Conservation (phyloP, 2,888 invertebrate species). For the Lamellibrachia columna region DNA sequence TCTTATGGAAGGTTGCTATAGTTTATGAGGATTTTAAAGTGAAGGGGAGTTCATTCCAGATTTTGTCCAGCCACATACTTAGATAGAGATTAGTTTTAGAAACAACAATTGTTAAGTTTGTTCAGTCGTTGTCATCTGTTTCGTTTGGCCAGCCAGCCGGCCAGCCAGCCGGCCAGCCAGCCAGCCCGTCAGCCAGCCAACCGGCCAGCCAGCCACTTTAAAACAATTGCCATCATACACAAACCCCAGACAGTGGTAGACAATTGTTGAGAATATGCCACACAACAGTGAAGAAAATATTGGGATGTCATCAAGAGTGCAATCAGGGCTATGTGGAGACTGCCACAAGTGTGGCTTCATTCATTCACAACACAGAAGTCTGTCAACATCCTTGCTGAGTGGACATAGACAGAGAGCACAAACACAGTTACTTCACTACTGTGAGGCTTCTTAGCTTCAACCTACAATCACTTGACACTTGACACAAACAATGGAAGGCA, state of each 20-base stretch:
- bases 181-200: not conserved
- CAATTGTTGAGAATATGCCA: not conserved
- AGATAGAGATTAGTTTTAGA: no score
- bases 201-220: not conserved
- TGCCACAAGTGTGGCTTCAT: constrained; percentile 3
- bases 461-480: not conserved
- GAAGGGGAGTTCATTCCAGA: no score
- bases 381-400: not conserved
- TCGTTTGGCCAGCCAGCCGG: no score
- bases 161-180: not conserved
- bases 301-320: not conserved
- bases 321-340: not conserved
- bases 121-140: no score
- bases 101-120: no score
- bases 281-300: not conserved
- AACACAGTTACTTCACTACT: not conserved
- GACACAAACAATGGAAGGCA: not conserved
- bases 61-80: no score
- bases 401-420: not conserved
- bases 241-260: not conserved
- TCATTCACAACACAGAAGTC: not conserved
- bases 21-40: no score
- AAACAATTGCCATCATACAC: not conserved
- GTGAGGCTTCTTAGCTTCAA: not conserved
- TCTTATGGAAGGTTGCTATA: no score